Evolutionary conservation across 1,140 invertebrate genomes (phyloP).

Genomic region (Oppia nitens): DNA sequence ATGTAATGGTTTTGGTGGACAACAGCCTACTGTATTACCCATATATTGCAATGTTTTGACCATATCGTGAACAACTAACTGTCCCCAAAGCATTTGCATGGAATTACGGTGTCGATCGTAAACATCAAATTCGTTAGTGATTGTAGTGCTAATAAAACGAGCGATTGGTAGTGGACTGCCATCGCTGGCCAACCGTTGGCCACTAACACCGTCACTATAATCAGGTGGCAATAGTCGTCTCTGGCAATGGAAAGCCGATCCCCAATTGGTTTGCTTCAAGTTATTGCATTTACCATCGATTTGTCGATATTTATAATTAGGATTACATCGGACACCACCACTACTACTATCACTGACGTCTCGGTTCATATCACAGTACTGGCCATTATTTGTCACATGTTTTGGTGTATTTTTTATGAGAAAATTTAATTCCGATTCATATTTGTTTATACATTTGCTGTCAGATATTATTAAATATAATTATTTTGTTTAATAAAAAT

Average conservation of each 20-base stretch:
- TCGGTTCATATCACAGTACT: too few species aligned
- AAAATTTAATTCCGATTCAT: too few species aligned
- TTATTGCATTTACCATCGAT: conserved; percentile 82
- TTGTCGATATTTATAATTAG: conserved; percentile 50
- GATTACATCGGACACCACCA: conserved; percentile 12
- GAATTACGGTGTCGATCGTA: conserved; percentile 12
- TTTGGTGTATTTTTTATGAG: too few species aligned
- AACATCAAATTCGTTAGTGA: conserved; percentile 14
- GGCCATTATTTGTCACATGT: too few species aligned
- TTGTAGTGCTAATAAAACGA: conserved; percentile 34
- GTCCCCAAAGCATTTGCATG: conserved; percentile 17
- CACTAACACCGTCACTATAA: conserved; percentile 41
- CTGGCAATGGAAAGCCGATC: conserved; percentile 37
- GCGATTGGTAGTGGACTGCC: conserved; percentile 31
- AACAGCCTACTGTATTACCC: conserved; percentile 12
- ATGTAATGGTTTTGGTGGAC: neutral
- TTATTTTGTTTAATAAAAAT: too few species aligned
- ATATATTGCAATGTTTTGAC: conserved; percentile 9
- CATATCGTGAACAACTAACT: conserved; percentile 21
- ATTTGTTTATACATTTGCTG: too few species aligned
- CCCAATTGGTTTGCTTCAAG: conserved; percentile 69
- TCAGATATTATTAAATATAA: too few species aligned
- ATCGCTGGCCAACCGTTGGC: conserved; percentile 10
- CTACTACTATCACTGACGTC: too few species aligned
- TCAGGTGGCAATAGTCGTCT: conserved; percentile 40